Evolutionary conservation across 2,888 invertebrate genomes (phyloP), one percentile per base, ranked within the genome.

Genomic region (Oscheius sp.): DNA sequence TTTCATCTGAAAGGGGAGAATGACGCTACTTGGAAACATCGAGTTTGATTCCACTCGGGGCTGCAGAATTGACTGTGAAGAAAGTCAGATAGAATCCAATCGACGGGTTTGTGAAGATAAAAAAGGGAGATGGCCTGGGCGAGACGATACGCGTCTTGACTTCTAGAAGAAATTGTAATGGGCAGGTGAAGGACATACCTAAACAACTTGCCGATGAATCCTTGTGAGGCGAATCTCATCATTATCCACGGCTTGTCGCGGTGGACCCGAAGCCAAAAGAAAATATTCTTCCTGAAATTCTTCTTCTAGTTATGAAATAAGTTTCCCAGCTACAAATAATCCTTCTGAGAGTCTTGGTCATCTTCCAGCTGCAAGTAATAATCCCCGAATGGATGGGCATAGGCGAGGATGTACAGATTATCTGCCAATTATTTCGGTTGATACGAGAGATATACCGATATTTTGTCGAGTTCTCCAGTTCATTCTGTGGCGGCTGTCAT

Each of bases 151-250:
- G 21, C 53, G 21, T 53, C 53, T 7, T 18, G 23, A 53, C 23
- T 23, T 21, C 53, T 53, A 21, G 3, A 21, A 53, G 18, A 53
- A 9, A 12, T 53, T 53, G 2, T 5, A 35, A 35, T 9, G 35
- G 9, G 35, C 9, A 9, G 9, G 9, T 6, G 9, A 6, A 35
- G 35, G 35, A 35, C 35, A 35, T 21, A 53, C 53, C 53, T 53
- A 21, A 53, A 53, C n/a, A 53, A 21, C 53, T 53, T 53, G 18
- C 23, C 21, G 21, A 53, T 21, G 21, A 53, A 53, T 16, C 53
- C 53, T 21, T 53, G 23, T 21, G 25, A 23, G 53, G 53, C 53
- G 21, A 53, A 53, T 21, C 21, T 23, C 53, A 53, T 53, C 53
- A 53, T 12, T 23, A 53, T 53, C 53, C 53, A 53, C 1, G 18